A percentile compares a stretch with the other conserved stretches of the same genome.
These are phyloP conservation scores for Malthinus seriepunctatus DNA, from an alignment of 2,888 invertebrate genomes.

Conservation along the genomic window DNA sequence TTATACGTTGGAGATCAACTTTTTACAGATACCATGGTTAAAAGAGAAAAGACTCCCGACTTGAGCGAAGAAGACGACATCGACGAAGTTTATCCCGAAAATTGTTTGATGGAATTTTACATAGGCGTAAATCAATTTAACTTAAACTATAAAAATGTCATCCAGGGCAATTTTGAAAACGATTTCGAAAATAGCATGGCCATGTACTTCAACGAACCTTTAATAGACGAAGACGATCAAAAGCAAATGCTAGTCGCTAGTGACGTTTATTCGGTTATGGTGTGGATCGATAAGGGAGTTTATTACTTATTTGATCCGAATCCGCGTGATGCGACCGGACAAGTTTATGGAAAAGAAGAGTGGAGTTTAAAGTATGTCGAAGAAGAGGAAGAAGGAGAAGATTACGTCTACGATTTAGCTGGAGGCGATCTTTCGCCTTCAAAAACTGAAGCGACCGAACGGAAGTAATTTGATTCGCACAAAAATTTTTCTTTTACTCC, in stretches of 20 bases:
- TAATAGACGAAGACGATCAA: constrained; percentile 22
- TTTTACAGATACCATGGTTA: constrained; percentile 42
- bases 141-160: neutral
- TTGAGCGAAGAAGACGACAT: constrained; percentile 35
- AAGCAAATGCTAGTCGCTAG: constrained; percentile 42
- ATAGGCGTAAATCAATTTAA: constrained; percentile 48
- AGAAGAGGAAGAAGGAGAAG: constrained; percentile 14
- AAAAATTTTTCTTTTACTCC: too few species aligned
- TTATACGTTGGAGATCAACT: constrained; percentile 46
- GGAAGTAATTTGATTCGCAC: neutral
- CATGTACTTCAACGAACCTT: constrained; percentile 24
- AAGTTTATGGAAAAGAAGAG: constrained; percentile 48
- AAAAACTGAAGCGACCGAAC: neutral
- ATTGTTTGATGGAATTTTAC: constrained; percentile 45
- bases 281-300: constrained; percentile 46
- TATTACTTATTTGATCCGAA: constrained; percentile 50
- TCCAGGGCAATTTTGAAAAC: constrained; percentile 27
- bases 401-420: neutral
- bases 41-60: constrained; percentile 28
- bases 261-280: constrained; percentile 41
- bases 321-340: constrained; percentile 46
- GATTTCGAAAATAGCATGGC: constrained; percentile 15
- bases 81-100: constrained; percentile 42
- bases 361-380: constrained; percentile 39
- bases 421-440: neutral